Percentiles rank a stretch among this genome's conserved stretches.
phyloP scores from a whole-genome alignment of 2,113 vertebrate species.

The Aegithalos caudatus region DNA sequence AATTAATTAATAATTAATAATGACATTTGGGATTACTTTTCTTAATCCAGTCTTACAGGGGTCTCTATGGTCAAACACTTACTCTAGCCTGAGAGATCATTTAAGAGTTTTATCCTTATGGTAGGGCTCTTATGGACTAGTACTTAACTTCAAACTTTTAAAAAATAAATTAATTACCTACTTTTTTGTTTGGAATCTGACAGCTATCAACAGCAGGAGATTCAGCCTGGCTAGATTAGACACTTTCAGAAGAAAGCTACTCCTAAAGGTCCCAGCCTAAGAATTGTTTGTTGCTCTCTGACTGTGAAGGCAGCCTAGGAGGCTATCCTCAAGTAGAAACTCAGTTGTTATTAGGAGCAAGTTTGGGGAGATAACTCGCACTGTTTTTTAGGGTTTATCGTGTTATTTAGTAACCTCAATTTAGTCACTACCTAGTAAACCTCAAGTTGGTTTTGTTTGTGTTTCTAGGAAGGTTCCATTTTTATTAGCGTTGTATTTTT shows the following conservation, averaged over 20 bases:
- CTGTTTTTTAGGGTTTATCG: neutral
- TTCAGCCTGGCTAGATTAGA: neutral
- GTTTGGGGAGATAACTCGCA: neutral
- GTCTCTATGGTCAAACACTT: neutral
- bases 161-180: neutral
- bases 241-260: neutral
- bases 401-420: neutral
- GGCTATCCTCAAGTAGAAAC: neutral
- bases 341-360: neutral
- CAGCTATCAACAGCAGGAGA: neutral
- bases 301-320: neutral
- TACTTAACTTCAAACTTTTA: neutral
- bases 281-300: neutral
- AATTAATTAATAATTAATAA: too few relatives aligned
- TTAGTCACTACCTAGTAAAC: neutral
- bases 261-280: neutral
- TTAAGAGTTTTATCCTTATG: neutral
- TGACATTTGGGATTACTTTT: neutral
- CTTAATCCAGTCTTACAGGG: neutral
- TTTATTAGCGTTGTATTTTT: neutral
- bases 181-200: neutral
- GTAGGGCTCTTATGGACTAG: neutral
- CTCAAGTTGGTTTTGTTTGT: neutral
- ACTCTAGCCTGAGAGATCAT: neutral
- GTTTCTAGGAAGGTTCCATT: neutral